Evolutionary conservation across 2,113 vertebrate species (phyloP).

Genomic region (Rhadina sibilatrix): DNA sequence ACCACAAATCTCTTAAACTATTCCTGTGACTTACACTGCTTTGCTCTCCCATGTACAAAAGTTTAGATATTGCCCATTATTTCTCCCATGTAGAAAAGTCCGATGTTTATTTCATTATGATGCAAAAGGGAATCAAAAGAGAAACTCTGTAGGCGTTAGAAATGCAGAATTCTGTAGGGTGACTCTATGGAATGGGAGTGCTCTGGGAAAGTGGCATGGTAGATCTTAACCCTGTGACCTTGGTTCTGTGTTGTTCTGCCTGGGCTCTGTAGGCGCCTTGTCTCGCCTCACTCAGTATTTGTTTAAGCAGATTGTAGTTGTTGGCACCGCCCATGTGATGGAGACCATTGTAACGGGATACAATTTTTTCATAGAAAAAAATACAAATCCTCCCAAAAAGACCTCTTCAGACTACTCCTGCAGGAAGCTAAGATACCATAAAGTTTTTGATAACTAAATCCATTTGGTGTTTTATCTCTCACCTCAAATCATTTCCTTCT

Average conservation of each 20-base stretch:
- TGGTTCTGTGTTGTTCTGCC: background rate
- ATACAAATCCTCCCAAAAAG: background rate
- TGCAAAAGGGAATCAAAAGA: background rate
- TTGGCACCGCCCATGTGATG: background rate
- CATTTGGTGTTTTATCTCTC: constrained; percentile 35
- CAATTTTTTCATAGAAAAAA: background rate
- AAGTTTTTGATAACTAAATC: constrained; percentile 61
- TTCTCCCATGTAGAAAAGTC: background rate
- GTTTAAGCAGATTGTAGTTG: background rate
- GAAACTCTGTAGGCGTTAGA: background rate
- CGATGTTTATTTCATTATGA: background rate
- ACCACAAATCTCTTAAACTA: background rate
- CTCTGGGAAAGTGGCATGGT: background rate
- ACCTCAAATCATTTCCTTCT: constrained; percentile 28
- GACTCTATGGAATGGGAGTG: background rate
- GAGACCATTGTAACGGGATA: background rate
- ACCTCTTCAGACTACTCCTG: background rate
- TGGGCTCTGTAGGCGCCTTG: background rate
- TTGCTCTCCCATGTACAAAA: background rate
- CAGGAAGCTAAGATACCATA: background rate
- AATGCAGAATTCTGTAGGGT: background rate
- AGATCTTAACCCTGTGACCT: background rate
- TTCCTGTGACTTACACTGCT: background rate
- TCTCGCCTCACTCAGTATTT: background rate
- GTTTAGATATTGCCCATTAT: background rate